Conservation (phyloP, 2,888 invertebrate species). For the Idaea aversata region DNA sequence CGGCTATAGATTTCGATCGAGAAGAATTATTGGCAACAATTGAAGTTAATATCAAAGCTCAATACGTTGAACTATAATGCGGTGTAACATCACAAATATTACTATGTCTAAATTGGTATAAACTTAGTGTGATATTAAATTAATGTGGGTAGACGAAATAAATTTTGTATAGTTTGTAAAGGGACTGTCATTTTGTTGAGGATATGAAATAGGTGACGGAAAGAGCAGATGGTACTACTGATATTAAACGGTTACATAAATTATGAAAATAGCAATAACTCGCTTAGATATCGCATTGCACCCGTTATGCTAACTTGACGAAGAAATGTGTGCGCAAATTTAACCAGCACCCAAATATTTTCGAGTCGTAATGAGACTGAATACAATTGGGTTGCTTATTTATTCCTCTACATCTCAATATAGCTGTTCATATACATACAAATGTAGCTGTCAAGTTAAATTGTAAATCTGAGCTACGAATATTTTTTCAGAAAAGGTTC, state of each 20-base stretch:
- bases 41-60: neutral
- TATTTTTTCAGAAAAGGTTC: neutral
- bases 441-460: neutral
- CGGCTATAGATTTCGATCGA: neutral
- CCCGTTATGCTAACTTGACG: neutral
- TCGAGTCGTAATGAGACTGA: no score
- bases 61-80: neutral
- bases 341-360: neutral
- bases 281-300: neutral
- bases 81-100: neutral
- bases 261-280: no score
- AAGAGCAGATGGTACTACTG: no score
- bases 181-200: no score
- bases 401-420: neutral
- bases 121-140: neutral
- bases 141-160: neutral
- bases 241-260: no score
- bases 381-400: no score
- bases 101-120: neutral
- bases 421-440: neutral
- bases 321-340: neutral
- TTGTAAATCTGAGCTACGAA: neutral
- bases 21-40: neutral
- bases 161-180: no score
- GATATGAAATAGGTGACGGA: no score